These are phyloP conservation scores for Oriolus oriolus DNA, from an alignment of 2,113 vertebrate species.

Conservation along the genomic window DNA sequence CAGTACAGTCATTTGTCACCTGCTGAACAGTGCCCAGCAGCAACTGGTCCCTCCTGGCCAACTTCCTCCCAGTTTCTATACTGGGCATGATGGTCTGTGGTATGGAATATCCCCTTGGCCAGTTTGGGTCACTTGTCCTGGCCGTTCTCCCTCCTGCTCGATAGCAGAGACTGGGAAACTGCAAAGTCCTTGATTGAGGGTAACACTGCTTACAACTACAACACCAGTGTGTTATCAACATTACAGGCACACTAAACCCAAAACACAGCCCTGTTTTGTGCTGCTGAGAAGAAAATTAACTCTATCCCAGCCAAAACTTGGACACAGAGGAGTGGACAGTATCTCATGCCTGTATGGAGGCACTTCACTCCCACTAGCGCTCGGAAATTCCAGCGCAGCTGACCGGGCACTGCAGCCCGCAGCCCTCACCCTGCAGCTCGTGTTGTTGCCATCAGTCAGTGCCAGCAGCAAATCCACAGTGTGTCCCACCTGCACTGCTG, in stretches of 20 bases:
- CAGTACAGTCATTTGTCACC: background rate
- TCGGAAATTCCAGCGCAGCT: background rate
- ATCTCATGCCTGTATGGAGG: background rate
- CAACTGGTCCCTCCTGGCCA: background rate
- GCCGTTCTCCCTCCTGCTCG: accelerated
- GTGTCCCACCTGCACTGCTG: background rate
- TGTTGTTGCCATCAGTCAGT: background rate
- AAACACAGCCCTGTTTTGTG: background rate
- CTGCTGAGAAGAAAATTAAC: background rate
- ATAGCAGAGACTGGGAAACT: background rate
- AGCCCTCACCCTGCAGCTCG: background rate
- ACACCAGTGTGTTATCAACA: background rate
- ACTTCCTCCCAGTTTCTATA: background rate
- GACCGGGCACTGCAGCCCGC: accelerated
- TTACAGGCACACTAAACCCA: background rate
- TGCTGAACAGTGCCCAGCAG: background rate
- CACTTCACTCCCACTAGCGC: background rate
- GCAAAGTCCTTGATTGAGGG: background rate
- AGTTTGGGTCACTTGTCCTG: background rate
- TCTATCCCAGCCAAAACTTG: background rate
- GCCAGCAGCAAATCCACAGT: accelerated
- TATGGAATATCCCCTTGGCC: background rate
- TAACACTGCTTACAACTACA: background rate
- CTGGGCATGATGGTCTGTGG: background rate
- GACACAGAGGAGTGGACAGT: background rate